These are phyloP conservation scores for Ischnura elegans DNA, from an alignment of 2,888 invertebrate species.

Conservation along the genomic window DNA sequence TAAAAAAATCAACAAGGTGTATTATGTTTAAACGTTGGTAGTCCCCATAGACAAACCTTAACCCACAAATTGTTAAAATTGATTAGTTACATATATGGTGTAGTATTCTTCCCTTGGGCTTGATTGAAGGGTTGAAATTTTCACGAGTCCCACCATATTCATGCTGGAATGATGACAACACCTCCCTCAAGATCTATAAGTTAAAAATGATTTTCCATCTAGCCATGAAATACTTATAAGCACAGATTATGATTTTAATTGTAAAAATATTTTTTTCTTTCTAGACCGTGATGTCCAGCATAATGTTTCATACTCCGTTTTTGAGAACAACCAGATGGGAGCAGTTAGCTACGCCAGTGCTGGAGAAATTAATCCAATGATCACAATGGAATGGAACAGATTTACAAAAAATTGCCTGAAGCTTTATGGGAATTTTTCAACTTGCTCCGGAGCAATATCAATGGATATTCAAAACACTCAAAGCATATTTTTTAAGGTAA, in stretches of 20 bases:
- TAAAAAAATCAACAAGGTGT: too few species aligned
- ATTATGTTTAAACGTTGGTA: too few species aligned
- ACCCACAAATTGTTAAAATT: too few species aligned
- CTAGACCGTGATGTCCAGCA: slow-evolving; percentile 94
- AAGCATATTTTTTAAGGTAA: slow-evolving; percentile 90
- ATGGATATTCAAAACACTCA: slow-evolving; percentile 97
- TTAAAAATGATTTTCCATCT: not conserved
- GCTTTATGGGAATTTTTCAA: slow-evolving; percentile 96
- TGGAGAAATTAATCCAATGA: slow-evolving; percentile 95
- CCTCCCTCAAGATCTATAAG: too few species aligned
- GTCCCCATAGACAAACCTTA: too few species aligned
- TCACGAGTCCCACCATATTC: not conserved
- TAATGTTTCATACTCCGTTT: slow-evolving; percentile 90
- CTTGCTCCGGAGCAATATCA: slow-evolving; percentile 90
- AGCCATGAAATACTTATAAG: not conserved
- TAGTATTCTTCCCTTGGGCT: too few species aligned
- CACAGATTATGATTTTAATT: not conserved
- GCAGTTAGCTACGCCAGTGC: slow-evolving; percentile 93
- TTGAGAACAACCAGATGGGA: slow-evolving; percentile 91
- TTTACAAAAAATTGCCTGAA: slow-evolving; percentile 92
- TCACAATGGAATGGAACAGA: slow-evolving; percentile 92
- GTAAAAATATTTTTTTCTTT: slow-evolving; percentile 73
- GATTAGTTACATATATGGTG: too few species aligned
- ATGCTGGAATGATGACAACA: slow-evolving; percentile 36
- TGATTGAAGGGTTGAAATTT: too few species aligned